phyloP scores from a whole-genome alignment of 2,888 invertebrate genomes.

The Drosophila recens region DNA sequence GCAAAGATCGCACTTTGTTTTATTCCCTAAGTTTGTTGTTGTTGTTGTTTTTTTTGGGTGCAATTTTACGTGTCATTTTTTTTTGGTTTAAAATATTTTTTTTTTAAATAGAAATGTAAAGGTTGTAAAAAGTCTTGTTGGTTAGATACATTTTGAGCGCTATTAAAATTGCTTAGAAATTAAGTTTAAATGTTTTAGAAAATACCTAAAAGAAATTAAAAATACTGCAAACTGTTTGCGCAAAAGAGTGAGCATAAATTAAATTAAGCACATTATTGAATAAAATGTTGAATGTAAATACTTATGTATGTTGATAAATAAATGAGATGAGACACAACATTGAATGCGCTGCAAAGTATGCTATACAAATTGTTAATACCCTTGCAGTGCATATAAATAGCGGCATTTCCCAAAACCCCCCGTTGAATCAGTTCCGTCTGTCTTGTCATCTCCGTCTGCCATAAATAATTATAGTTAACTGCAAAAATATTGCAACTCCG shows the following conservation, averaged over 20 bases:
- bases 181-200: slow-evolving; percentile 33
- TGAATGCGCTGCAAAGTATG: slow-evolving; percentile 49
- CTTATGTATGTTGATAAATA: background rate
- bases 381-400: background rate
- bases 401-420: slow-evolving; percentile 8
- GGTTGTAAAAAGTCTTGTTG: slow-evolving; percentile 69
- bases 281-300: background rate
- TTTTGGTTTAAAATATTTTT: slow-evolving; percentile 30
- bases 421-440: background rate
- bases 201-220: slow-evolving; percentile 32
- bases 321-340: slow-evolving; percentile 24
- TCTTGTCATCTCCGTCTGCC: slow-evolving; percentile 5
- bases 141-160: slow-evolving; percentile 77
- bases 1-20: slow-evolving; percentile 95
- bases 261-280: slow-evolving; percentile 48
- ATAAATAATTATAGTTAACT: background rate
- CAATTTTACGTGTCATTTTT: slow-evolving; percentile 40
- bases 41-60: slow-evolving; percentile 34
- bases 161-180: slow-evolving; percentile 54
- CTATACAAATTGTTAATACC: slow-evolving; percentile 17
- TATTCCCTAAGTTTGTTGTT: slow-evolving; percentile 90
- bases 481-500: slow-evolving; percentile 17
- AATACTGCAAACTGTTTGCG: slow-evolving; percentile 83
- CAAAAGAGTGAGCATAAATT: slow-evolving; percentile 78
- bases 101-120: slow-evolving; percentile 74